Percentiles rank a stretch among this genome's conserved stretches.
Evolutionary conservation across 2,113 vertebrate species (phyloP).

Genomic region (Macrotis lagotis): DNA sequence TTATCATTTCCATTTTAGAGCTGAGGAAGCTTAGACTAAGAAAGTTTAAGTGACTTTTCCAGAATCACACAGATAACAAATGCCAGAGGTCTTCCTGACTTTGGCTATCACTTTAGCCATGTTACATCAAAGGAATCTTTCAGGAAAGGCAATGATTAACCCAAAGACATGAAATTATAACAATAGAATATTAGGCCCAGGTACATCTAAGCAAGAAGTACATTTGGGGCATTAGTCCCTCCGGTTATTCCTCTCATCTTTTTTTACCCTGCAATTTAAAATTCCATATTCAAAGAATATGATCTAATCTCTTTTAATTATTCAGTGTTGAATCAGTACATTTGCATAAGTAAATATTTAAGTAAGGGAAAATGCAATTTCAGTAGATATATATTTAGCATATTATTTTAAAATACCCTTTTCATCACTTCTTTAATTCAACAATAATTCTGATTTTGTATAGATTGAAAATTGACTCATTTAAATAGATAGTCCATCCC

Average conservation of each 20-base stretch:
- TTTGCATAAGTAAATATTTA: conserved; percentile 64
- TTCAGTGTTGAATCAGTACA: conserved; percentile 47
- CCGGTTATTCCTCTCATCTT: neutral
- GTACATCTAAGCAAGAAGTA: neutral
- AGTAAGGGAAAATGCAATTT: conserved; percentile 62
- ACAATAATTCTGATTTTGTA: conserved; percentile 1
- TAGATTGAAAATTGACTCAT: conserved; percentile 12
- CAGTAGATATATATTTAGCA: conserved; percentile 35
- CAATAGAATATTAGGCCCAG: neutral
- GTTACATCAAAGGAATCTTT: neutral
- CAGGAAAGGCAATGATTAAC: neutral
- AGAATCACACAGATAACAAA: neutral
- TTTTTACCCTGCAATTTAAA: neutral
- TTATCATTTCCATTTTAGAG: neutral
- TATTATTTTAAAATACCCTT: conserved; percentile 44
- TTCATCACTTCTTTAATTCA: neutral
- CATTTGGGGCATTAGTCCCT: neutral
- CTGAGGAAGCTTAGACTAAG: neutral
- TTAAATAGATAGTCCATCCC: neutral
- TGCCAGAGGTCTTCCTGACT: neutral
- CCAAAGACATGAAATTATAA: neutral
- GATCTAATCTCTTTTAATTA: conserved; percentile 51
- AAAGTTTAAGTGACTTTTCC: neutral
- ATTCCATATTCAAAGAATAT: conserved; percentile 4
- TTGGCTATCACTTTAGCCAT: neutral